These are phyloP conservation scores for Riptortus pedestris DNA, from an alignment of 1,140 invertebrate genomes.

Conservation along the genomic window DNA sequence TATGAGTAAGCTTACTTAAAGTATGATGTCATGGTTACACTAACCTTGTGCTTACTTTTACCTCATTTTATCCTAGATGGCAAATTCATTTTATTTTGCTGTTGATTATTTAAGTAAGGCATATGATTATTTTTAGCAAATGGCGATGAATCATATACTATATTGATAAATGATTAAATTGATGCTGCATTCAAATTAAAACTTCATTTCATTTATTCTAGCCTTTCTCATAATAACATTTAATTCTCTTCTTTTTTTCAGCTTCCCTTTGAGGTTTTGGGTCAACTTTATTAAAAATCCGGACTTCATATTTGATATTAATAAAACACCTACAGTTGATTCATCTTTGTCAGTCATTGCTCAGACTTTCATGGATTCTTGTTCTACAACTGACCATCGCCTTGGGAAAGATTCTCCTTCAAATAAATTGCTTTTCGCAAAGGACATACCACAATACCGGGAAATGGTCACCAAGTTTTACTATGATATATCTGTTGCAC, in stretches of 20 bases:
- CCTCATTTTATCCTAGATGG: no score
- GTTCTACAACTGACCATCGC: conserved; percentile 76
- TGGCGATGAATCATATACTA: neutral
- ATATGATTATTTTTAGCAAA: neutral
- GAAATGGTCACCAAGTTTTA: conserved; percentile 69
- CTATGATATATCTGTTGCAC: conserved; percentile 67
- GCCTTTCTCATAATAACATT: neutral
- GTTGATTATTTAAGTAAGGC: no score
- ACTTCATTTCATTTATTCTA: no score
- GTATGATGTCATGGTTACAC: no score
- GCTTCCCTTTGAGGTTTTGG: conserved; percentile 89
- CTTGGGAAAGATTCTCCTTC: conserved; percentile 90
- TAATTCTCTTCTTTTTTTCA: conserved; percentile 37
- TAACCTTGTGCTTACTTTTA: no score
- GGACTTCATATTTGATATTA: conserved; percentile 92
- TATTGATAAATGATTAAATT: no score
- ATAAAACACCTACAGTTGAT: conserved; percentile 83
- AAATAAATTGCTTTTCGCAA: conserved; percentile 87
- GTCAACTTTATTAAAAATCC: conserved; percentile 96
- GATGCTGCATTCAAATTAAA: no score
- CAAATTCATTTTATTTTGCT: no score
- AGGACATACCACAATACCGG: conserved; percentile 75
- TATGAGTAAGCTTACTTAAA: no score
- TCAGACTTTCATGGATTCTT: conserved; percentile 93
- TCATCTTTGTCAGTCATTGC: conserved; percentile 88